Evolutionary conservation across 2,888 invertebrate genomes (phyloP).

Genomic region (Aspidiotus destructor): DNA sequence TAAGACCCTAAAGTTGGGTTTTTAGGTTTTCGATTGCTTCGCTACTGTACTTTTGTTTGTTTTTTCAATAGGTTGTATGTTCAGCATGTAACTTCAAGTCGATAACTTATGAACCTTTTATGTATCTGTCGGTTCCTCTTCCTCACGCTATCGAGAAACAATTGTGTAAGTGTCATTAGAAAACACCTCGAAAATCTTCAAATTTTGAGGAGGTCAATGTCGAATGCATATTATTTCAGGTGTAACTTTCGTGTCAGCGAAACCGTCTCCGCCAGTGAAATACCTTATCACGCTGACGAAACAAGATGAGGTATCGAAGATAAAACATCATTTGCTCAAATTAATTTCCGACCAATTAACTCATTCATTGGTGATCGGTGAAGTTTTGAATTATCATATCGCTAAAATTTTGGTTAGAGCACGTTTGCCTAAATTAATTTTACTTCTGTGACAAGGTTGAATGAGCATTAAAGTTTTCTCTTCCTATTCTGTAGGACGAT

Average conservation of each 20-base stretch:
- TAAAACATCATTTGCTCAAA: constrained; percentile 47
- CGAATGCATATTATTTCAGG: constrained; percentile 40
- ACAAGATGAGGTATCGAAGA: constrained; percentile 47
- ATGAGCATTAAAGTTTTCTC: neutral
- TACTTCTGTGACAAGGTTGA: neutral
- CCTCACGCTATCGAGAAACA: constrained; percentile 54
- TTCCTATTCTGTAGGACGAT: constrained; percentile 45
- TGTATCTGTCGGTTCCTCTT: constrained; percentile 57
- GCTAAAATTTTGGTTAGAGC: constrained; percentile 48
- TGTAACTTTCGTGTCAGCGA: constrained; percentile 48
- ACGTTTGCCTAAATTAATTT: neutral
- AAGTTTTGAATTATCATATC: constrained; percentile 52
- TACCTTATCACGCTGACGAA: constrained; percentile 51
- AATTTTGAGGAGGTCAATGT: neutral
- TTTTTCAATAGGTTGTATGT: constrained; percentile 53
- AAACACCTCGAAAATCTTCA: neutral
- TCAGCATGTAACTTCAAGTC: constrained; percentile 52
- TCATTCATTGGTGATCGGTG: constrained; percentile 45
- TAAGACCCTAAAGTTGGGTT: neutral
- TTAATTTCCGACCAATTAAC: constrained; percentile 43
- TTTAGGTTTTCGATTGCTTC: neutral
- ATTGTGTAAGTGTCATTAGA: constrained; percentile 43
- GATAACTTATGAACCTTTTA: constrained; percentile 56
- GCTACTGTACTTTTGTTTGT: constrained; percentile 22
- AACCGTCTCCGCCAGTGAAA: constrained; percentile 43